Evolutionary conservation across 2,113 vertebrate genomes (phyloP).

Genomic region (Megaptera novaeangliae): DNA sequence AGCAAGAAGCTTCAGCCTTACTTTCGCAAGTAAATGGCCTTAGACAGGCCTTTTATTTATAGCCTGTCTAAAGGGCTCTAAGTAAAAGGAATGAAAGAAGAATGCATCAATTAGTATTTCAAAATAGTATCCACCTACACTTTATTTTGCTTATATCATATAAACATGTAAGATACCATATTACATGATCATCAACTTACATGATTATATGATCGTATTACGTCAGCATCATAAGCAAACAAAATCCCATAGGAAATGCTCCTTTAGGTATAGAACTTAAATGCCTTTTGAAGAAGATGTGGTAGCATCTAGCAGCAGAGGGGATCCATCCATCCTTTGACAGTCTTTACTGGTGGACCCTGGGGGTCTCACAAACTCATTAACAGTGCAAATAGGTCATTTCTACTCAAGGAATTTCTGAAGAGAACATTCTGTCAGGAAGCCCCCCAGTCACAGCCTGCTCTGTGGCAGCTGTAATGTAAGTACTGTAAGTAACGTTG

Average conservation of each 20-base stretch:
- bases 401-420: not conserved
- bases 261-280: not conserved
- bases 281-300: not conserved
- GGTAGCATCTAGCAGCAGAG: not conserved
- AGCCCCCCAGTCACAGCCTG: rapidly evolving
- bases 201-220: not conserved
- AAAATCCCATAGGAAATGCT: not conserved
- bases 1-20: not conserved
- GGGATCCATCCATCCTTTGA: not conserved
- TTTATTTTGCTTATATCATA: not conserved
- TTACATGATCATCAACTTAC: not conserved
- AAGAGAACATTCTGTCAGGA: not conserved
- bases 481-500: not conserved
- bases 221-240: not conserved
- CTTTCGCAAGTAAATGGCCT: not conserved
- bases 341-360: not conserved
- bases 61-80: not conserved
- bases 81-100: not conserved
- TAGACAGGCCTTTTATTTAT: not conserved
- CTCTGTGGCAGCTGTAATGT: not conserved
- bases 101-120: not conserved
- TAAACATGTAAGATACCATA: not conserved
- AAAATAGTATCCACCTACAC: not conserved
- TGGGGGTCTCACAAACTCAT: not conserved
- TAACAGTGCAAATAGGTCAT: not conserved